These are phyloP conservation scores for Eospalax fontanierii DNA, from an alignment of 2,797 vertebrate genomes.

Conservation along the genomic window DNA sequence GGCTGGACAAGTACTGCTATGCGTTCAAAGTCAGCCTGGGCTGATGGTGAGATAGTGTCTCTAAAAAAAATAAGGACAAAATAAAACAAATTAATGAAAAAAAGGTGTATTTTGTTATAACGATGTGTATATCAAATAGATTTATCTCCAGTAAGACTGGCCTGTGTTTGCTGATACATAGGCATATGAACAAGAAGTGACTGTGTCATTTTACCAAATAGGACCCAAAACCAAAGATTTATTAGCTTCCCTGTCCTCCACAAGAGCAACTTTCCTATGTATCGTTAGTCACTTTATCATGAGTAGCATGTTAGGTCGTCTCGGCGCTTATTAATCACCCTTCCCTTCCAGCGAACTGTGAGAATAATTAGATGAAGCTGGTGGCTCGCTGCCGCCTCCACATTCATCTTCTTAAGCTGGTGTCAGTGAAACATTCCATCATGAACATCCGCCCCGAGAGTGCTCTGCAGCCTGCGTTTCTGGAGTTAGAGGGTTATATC, in stretches of 20 bases:
- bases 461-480: neutral
- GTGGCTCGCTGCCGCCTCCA: slow-evolving; percentile 40
- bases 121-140: neutral
- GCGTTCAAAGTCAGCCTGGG: neutral
- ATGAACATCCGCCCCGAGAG: slow-evolving; percentile 52
- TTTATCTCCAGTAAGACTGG: slow-evolving; percentile 51
- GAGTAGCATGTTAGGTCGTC: slow-evolving; percentile 63
- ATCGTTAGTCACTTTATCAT: slow-evolving; percentile 67
- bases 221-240: slow-evolving; percentile 54
- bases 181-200: slow-evolving; percentile 64
- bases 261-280: slow-evolving; percentile 71
- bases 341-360: slow-evolving; percentile 64
- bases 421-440: slow-evolving; percentile 36
- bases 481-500: neutral
- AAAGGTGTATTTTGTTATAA: slow-evolving; percentile 25
- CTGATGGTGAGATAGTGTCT: neutral
- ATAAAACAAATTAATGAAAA: neutral
- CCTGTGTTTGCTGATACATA: slow-evolving; percentile 50
- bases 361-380: slow-evolving; percentile 70
- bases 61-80: neutral
- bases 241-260: slow-evolving; percentile 67
- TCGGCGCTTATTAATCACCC: slow-evolving; percentile 78
- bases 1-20: neutral
- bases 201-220: slow-evolving; percentile 66
- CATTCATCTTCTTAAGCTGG: slow-evolving; percentile 73